Evolutionary conservation across 2,113 vertebrate species (phyloP).

Genomic region (Bubo blakistoni): DNA sequence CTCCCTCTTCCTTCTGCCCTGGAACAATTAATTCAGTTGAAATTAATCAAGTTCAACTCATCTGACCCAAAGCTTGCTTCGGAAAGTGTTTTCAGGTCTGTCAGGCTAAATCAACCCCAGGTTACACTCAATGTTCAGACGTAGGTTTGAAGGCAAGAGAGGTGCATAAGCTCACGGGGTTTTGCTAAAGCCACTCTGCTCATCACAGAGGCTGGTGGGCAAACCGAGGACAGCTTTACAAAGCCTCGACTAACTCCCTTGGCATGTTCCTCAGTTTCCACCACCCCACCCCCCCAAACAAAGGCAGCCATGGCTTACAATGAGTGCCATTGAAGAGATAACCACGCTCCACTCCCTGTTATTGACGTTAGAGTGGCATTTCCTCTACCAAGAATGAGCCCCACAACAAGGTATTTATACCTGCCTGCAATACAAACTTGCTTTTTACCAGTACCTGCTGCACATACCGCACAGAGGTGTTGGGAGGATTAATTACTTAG

Average conservation of each 20-base stretch:
- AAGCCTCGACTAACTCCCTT: fast-evolving
- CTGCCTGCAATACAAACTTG: neutral
- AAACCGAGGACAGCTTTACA: neutral
- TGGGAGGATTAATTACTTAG: slow-evolving; percentile 56
- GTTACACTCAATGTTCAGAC: neutral
- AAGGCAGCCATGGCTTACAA: neutral
- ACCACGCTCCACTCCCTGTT: neutral
- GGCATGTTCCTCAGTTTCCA: neutral
- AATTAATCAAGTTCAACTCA: neutral
- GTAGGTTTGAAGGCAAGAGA: neutral
- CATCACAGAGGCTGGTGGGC: neutral
- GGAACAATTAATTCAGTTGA: neutral
- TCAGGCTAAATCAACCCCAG: neutral
- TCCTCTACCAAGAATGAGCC: neutral
- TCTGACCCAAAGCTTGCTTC: neutral
- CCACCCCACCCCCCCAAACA: neutral
- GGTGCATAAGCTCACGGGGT: fast-evolving
- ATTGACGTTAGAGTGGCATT: neutral
- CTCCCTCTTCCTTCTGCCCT: neutral
- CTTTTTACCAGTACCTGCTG: slow-evolving; percentile 3
- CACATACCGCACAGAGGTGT: slow-evolving; percentile 42
- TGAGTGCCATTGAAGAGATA: neutral
- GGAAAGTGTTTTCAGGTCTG: neutral
- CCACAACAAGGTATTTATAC: slow-evolving; percentile 36
- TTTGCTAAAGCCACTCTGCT: neutral